Evolutionary conservation across 2,797 vertebrate genomes (phyloP).

Genomic region (Halcyon chelicuti): DNA sequence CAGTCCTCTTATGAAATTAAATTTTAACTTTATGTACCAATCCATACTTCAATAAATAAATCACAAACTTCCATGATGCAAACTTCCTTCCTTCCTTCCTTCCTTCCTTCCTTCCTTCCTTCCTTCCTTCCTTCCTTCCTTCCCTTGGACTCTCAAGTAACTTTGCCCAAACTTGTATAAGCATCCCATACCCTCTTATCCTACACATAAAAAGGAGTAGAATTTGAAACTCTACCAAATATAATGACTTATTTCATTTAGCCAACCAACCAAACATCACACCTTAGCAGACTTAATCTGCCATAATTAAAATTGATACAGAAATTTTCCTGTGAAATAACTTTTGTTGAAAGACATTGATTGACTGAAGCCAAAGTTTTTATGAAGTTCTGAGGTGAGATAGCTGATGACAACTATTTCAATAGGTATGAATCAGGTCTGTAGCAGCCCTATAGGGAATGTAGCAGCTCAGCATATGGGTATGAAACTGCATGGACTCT

Average conservation of each 20-base stretch:
- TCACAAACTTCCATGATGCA: neutral
- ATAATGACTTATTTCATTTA: neutral
- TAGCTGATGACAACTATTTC: neutral
- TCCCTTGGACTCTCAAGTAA: neutral
- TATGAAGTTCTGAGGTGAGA: neutral
- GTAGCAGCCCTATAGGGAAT: neutral
- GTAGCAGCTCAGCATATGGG: neutral
- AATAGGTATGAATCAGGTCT: neutral
- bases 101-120: too few relatives aligned
- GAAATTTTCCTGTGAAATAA: slow-evolving; percentile 7
- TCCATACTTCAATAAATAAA: neutral
- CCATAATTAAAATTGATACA: slow-evolving; percentile 9
- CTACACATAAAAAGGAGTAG: neutral
- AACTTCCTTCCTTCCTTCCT: neutral
- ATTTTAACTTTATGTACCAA: neutral
- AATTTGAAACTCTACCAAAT: neutral
- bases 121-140: too few relatives aligned
- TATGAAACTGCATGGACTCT: neutral
- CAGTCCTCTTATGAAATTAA: neutral
- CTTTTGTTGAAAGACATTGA: neutral
- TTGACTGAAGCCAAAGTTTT: slow-evolving; percentile 23
- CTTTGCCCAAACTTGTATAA: neutral
- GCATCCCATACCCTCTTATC: neutral
- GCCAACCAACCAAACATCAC: neutral
- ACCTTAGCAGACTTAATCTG: neutral